A percentile compares a stretch with the other conserved stretches of the same genome.
Evolutionary conservation across 2,888 invertebrate genomes (phyloP).

Genomic region (Anoplius nigerrimus): DNA sequence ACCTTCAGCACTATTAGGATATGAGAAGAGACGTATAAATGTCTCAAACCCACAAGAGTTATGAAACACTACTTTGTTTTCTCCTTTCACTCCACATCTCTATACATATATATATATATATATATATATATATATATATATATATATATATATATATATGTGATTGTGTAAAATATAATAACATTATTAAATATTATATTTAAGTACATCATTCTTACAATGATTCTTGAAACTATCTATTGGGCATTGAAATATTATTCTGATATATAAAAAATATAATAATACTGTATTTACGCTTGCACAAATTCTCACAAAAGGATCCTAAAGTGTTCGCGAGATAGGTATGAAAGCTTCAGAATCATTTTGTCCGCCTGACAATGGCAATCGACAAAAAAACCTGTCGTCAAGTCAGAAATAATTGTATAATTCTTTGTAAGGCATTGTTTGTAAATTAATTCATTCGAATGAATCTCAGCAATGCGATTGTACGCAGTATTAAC

Average conservation of each 20-base stretch:
- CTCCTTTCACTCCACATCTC: too few relatives aligned
- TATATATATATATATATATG: too few relatives aligned
- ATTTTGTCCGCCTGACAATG: not conserved
- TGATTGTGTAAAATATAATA: not conserved
- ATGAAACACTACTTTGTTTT: too few relatives aligned
- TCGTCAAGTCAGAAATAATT: not conserved
- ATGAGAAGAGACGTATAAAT: too few relatives aligned
- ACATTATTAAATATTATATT: conserved; percentile 10
- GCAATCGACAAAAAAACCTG: not conserved
- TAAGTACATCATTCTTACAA: conserved; percentile 26
- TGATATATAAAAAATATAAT: conserved; percentile 13
- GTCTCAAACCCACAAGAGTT: too few relatives aligned
- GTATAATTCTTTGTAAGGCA: not conserved
- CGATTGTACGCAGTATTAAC: not conserved
- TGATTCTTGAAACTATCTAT: conserved; percentile 2
- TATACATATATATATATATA: too few relatives aligned
- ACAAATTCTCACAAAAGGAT: conserved; percentile 24
- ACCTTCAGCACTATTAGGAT: not conserved
- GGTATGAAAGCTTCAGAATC: conserved; percentile 24
- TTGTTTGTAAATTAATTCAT: not conserved
- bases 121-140: too few relatives aligned
- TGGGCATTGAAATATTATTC: not conserved
- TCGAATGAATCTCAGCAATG: not conserved
- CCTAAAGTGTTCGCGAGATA: conserved; percentile 44
- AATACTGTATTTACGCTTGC: conserved; percentile 8